Percentiles rank a stretch among this genome's conserved stretches.
phyloP scores from a whole-genome alignment of 1,140 invertebrate genomes.

The Dufourea novaeangliae region DNA sequence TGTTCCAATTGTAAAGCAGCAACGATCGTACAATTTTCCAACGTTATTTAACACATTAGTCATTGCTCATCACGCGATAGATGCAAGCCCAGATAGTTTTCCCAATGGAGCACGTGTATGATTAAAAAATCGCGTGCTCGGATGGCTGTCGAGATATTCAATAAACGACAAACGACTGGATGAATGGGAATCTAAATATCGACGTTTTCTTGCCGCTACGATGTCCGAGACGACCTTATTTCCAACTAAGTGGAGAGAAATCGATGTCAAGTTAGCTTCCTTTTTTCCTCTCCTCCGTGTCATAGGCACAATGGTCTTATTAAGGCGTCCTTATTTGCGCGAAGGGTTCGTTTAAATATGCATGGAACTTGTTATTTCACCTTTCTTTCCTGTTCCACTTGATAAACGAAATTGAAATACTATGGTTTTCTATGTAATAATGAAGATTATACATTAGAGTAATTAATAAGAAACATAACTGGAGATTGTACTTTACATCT shows the following conservation, averaged over 20 bases:
- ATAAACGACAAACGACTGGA: slow-evolving; percentile 30
- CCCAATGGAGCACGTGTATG: neutral
- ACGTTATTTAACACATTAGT: slow-evolving; percentile 23
- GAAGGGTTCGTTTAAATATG: slow-evolving; percentile 24
- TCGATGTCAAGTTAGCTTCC: slow-evolving; percentile 27
- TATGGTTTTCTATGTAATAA: too few relatives aligned
- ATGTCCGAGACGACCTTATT: slow-evolving; percentile 37
- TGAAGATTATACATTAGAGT: too few relatives aligned
- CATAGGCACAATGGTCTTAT: slow-evolving; percentile 22
- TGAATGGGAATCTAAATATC: slow-evolving; percentile 45
- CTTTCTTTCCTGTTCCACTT: neutral
- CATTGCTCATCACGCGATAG: slow-evolving; percentile 4
- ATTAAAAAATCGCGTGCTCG: slow-evolving; percentile 27
- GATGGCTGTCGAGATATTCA: slow-evolving; percentile 16
- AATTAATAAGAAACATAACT: too few relatives aligned
- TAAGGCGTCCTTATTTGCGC: slow-evolving; percentile 12
- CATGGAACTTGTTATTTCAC: neutral
- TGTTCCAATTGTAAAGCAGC: too few relatives aligned
- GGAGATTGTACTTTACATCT: too few relatives aligned
- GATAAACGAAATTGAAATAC: neutral
- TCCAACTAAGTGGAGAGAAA: slow-evolving; percentile 34
- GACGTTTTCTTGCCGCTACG: slow-evolving; percentile 11
- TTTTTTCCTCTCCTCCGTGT: neutral
- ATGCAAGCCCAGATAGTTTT: slow-evolving; percentile 6
- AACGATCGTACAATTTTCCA: too few relatives aligned